These are phyloP conservation scores for Pelobates cultripes DNA, from an alignment of 2,797 vertebrate genomes.

Conservation along the genomic window DNA sequence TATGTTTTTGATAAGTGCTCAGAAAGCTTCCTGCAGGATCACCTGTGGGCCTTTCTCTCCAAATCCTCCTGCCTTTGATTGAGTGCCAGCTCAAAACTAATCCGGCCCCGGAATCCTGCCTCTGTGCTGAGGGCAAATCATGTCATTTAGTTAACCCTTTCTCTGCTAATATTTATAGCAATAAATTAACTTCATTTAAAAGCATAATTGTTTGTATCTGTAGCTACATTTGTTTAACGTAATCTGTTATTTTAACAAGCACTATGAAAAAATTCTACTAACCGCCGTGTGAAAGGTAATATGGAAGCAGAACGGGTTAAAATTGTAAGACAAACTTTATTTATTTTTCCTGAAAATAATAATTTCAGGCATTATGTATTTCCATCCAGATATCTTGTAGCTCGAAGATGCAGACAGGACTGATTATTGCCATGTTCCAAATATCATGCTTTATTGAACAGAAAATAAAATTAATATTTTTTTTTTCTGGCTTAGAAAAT, in stretches of 20 bases:
- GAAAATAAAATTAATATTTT: no score
- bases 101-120: conserved; percentile 82
- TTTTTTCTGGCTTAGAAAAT: background rate
- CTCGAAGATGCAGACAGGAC: no score
- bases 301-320: no score
- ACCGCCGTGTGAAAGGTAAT: no score
- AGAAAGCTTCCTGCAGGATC: conserved; percentile 98
- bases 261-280: background rate
- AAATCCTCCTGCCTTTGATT: conserved; percentile 98
- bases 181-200: background rate
- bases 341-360: no score
- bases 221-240: background rate
- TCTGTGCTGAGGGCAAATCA: conserved; percentile 70
- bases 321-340: no score
- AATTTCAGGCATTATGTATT: no score
- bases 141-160: conserved; percentile 53
- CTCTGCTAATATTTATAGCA: background rate
- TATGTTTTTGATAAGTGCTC: conserved; percentile 99
- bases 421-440: no score
- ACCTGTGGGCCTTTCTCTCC: conserved; percentile 97
- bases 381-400: no score
- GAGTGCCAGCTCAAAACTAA: conserved; percentile 94
- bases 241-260: background rate
- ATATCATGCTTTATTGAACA: no score
- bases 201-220: background rate